Percentiles rank a stretch among this genome's conserved stretches.
These are phyloP conservation scores for Lagopus leucura DNA, from an alignment of 2,113 vertebrate genomes.

Conservation along the genomic window DNA sequence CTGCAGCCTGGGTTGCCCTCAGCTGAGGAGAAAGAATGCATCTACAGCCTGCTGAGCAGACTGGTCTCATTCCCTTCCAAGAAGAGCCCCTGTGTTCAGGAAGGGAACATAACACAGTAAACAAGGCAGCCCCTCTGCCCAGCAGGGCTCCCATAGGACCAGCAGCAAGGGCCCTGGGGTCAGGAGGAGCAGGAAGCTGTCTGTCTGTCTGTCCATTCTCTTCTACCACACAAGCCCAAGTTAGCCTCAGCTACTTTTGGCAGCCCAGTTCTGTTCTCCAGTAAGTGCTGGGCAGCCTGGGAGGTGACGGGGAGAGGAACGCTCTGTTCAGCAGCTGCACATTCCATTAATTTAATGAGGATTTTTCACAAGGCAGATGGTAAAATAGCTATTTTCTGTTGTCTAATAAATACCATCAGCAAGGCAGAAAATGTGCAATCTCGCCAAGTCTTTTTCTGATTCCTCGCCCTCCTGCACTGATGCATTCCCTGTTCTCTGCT, in stretches of 20 bases:
- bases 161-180: rapidly evolving
- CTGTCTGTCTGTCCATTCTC: not conserved
- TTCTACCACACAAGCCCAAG: rapidly evolving
- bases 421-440: constrained; percentile 71
- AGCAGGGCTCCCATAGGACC: rapidly evolving
- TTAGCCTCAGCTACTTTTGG: not conserved
- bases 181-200: not conserved
- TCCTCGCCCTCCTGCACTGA: not conserved
- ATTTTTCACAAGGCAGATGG: constrained; percentile 64
- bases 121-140: not conserved
- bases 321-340: constrained; percentile 73
- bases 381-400: constrained; percentile 77
- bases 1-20: not conserved
- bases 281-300: not conserved
- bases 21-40: not conserved
- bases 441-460: constrained; percentile 59
- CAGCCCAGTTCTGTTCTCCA: not conserved
- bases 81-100: not conserved
- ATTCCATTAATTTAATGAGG: constrained; percentile 74
- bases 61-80: not conserved
- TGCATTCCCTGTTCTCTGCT: not conserved
- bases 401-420: constrained; percentile 75
- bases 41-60: not conserved
- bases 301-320: constrained; percentile 41
- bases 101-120: rapidly evolving